Conservation (phyloP, 2,797 vertebrate genomes). For the Triplophysa yarkandensis region DNA sequence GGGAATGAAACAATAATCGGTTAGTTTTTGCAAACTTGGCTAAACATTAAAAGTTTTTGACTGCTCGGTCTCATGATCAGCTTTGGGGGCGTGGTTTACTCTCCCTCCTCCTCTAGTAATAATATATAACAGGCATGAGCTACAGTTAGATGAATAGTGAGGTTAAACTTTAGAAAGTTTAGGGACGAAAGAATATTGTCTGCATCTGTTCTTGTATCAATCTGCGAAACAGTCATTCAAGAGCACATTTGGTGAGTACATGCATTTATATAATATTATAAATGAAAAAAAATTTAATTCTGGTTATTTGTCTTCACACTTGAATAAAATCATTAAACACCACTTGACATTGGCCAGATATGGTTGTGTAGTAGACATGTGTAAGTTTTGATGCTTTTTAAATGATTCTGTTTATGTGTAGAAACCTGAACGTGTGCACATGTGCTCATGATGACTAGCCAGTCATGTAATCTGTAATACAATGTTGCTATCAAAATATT, state of each 20-base stretch:
- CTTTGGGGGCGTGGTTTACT: slow-evolving; percentile 60
- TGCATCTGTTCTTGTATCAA: background rate
- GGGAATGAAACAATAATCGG: slow-evolving; percentile 57
- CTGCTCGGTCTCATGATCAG: slow-evolving; percentile 67
- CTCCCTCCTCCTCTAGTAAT: slow-evolving; percentile 49
- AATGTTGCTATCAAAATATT: slow-evolving; percentile 1
- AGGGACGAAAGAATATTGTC: background rate
- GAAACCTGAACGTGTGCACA: too few species aligned
- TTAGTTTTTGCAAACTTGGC: slow-evolving; percentile 56
- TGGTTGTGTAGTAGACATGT: background rate
- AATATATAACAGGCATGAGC: slow-evolving; percentile 34
- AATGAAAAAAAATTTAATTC: background rate
- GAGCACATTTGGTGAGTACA: slow-evolving; percentile 26
- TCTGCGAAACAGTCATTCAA: background rate
- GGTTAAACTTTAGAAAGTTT: slow-evolving; percentile 1
- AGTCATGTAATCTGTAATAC: slow-evolving; percentile 21
- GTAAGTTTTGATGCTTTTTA: background rate
- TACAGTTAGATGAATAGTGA: slow-evolving; percentile 21
- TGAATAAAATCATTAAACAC: background rate
- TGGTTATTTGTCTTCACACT: background rate
- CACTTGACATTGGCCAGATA: background rate
- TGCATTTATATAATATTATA: background rate
- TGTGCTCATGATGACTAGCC: background rate
- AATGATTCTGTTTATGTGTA: too few species aligned
- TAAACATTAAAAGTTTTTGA: slow-evolving; percentile 67